Conservation (phyloP, 2,797 vertebrate genomes). For the Peromyscus attwateri region DNA sequence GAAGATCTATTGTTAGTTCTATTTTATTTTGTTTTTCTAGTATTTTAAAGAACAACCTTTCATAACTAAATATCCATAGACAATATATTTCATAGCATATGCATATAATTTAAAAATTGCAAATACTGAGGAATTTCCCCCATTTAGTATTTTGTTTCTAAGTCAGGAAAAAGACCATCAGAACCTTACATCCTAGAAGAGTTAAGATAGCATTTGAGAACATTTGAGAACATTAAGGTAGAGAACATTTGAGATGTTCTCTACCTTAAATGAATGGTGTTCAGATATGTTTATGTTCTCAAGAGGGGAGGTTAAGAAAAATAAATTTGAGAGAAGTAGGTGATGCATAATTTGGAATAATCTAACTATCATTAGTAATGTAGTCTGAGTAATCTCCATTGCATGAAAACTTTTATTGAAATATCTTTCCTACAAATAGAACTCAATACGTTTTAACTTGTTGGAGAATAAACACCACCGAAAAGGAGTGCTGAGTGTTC, state of each 20-base stretch:
- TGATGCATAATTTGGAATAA: constrained; percentile 50
- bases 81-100: constrained; percentile 15
- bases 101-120: not conserved
- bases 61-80: not conserved
- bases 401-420: constrained; percentile 8
- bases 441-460: not conserved
- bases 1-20: not conserved
- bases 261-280: not conserved
- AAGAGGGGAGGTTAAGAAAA: not conserved
- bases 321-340: not conserved
- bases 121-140: constrained; percentile 21
- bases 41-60: not conserved
- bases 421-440: constrained; percentile 5
- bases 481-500: not conserved
- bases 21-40: constrained; percentile 55
- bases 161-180: not conserved
- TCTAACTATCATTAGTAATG: not conserved
- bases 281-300: constrained; percentile 37
- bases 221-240: no score
- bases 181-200: not conserved
- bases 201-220: not conserved
- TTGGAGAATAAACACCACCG: not conserved
- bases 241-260: no score
- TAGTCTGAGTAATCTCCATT: constrained; percentile 14
- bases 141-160: constrained; percentile 49